Percentiles rank a stretch among this genome's conserved stretches.
These are phyloP conservation scores for Dendrocopos noguchii DNA, from an alignment of 2,113 vertebrate genomes.

Conservation along the genomic window DNA sequence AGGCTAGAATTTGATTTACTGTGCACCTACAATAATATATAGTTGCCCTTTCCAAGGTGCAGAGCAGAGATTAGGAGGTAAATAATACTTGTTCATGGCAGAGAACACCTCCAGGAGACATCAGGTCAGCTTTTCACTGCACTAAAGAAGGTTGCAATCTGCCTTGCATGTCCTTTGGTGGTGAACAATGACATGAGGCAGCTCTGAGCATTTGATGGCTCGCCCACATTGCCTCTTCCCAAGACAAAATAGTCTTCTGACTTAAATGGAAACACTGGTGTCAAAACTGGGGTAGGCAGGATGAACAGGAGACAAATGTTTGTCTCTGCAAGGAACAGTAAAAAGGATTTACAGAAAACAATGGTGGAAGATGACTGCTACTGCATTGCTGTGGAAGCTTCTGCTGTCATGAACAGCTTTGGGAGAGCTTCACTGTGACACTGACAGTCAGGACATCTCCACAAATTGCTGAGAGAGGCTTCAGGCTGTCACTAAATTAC, in stretches of 20 bases:
- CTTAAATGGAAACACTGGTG: not conserved
- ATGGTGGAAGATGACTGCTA: not conserved
- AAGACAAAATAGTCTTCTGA: not conserved
- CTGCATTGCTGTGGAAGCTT: not conserved
- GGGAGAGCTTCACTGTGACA: not conserved
- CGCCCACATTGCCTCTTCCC: not conserved
- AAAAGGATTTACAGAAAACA: not conserved
- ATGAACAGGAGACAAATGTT: not conserved
- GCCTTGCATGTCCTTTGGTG: not conserved
- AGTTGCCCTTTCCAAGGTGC: slow-evolving; percentile 28
- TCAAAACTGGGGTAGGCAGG: not conserved
- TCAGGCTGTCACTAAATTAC: not conserved
- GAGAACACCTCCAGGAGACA: not conserved
- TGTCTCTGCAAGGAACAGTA: not conserved
- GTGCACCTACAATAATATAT: not conserved
- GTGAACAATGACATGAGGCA: not conserved
- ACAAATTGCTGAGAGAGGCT: not conserved
- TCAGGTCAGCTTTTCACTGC: not conserved
- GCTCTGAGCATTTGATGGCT: not conserved
- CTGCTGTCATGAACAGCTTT: not conserved
- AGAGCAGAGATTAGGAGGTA: slow-evolving; percentile 16
- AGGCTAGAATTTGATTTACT: slow-evolving; percentile 10
- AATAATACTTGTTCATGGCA: not conserved
- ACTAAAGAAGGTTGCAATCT: not conserved
- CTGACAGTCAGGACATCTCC: not conserved